Evolutionary conservation across 2,113 vertebrate species (phyloP), one percentile per base, ranked within the genome.

Genomic region (Zosterops borbonicus): DNA sequence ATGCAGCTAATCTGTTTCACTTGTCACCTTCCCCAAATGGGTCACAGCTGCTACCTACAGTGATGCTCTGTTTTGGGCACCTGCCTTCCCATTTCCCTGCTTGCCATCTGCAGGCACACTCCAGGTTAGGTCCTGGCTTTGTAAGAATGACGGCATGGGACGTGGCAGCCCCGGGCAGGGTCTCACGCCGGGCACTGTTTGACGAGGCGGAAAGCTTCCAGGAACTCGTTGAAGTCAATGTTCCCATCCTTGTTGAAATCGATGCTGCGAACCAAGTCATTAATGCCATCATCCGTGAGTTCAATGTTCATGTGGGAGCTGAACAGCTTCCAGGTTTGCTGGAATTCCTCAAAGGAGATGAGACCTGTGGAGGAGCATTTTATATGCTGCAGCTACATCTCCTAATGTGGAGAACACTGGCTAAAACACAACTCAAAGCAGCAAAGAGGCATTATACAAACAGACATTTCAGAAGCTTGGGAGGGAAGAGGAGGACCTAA

Each of bases 191-290:
- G 89, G 81, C 98, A 86, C 93, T 98, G 96, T 52, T 98, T 98
- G 68, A 98, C 98, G 2, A 99, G 98, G 52, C 99, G 98, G 91
- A 99, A 99, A 21, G 99, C 99, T 97, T 99, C 99, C 85, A 99
- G 98, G 97, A 99, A 99, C 97, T 99, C 99, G 0, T 99, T 99
- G 97, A 99, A 99, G 87, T 99, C 99, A 0, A 99, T 99, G 96
- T 97, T 99, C 27, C 99, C 99, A 3, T 99, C 99, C 90, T 99
- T 99, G 95, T 99, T 99, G 97, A 99, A 99, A 90, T 99, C 99
- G 2, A 99, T 99, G 97, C 99, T 99, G 58, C 97, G 97, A 28
- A 98, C 99, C 80, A 99, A 95, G 96, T 99, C 98, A 1, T 96
- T 87, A 77, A 99, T 98, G 78, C 98, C 98, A 3, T 99, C 94